These are phyloP conservation scores for Dermochelys coriacea DNA, from an alignment of 2,797 vertebrate genomes.

Conservation along the genomic window DNA sequence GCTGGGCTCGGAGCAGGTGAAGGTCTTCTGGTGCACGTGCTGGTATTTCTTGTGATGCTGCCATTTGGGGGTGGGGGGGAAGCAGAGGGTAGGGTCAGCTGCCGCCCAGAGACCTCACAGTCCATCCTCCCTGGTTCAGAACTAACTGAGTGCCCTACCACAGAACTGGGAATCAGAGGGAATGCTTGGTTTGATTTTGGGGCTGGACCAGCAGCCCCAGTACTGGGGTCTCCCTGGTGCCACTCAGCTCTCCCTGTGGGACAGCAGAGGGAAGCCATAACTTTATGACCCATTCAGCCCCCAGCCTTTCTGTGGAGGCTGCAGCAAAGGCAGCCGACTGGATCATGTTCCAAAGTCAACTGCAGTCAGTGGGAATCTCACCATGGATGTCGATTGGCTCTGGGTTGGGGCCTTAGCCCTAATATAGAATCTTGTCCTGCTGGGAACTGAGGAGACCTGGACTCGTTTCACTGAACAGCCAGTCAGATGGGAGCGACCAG, in stretches of 20 bases:
- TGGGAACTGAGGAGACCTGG: background rate
- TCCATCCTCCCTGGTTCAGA: background rate
- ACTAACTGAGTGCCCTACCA: background rate
- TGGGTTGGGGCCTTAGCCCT: background rate
- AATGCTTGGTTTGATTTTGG: background rate
- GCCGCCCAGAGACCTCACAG: background rate
- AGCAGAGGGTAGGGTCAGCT: background rate
- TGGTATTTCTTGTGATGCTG: constrained; percentile 88
- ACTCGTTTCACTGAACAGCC: background rate
- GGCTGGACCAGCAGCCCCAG: background rate
- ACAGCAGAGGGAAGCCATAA: background rate
- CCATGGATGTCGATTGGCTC: background rate
- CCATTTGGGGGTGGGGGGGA: rapidly evolving
- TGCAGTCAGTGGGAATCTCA: background rate
- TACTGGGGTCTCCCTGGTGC: background rate
- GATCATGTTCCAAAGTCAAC: background rate
- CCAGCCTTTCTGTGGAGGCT: background rate
- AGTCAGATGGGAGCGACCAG: background rate
- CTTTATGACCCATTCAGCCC: background rate
- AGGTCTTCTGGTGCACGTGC: constrained; percentile 87
- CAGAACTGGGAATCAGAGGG: background rate
- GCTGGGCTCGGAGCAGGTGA: constrained; percentile 81
- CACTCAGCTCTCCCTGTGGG: rapidly evolving
- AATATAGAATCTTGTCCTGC: background rate
- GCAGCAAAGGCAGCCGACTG: background rate